A percentile compares a stretch with the other conserved stretches of the same genome.
These are phyloP conservation scores for Hemaris fuciformis DNA, from an alignment of 2,888 invertebrate species.

Conservation along the genomic window DNA sequence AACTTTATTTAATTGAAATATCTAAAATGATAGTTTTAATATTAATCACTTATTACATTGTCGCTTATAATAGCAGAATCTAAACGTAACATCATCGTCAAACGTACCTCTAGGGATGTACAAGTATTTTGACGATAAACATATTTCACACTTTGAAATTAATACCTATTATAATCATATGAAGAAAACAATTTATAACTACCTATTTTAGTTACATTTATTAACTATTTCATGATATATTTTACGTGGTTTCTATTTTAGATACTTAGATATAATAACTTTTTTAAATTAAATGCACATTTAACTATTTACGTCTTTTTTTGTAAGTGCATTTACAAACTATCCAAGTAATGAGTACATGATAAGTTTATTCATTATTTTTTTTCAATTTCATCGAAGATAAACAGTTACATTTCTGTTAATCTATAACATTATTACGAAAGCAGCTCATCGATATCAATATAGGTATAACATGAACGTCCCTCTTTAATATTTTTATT, in stretches of 20 bases:
- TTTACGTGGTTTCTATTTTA: not conserved
- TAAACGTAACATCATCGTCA: slow-evolving; percentile 2
- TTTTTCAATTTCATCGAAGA: too few relatives aligned
- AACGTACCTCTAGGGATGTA: not conserved
- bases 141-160: not conserved
- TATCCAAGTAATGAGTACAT: too few relatives aligned
- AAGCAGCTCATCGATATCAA: not conserved
- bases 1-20: not conserved
- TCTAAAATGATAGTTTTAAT: not conserved
- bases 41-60: not conserved
- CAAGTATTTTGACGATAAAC: not conserved
- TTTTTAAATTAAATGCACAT: too few relatives aligned
- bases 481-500: slow-evolving; percentile 6
- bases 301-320: too few relatives aligned
- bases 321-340: too few relatives aligned
- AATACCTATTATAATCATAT: not conserved
- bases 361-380: not conserved
- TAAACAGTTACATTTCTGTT: too few relatives aligned
- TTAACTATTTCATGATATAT: too few relatives aligned
- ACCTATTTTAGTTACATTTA: too few relatives aligned
- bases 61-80: not conserved
- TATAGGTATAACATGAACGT: not conserved
- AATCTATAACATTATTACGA: too few relatives aligned
- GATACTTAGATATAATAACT: too few relatives aligned
- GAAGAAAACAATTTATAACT: too few relatives aligned